A percentile compares a stretch with the other conserved stretches of the same genome.
Evolutionary conservation across 1,140 invertebrate genomes (phyloP).

Genomic region (Calephelis virginiensis): DNA sequence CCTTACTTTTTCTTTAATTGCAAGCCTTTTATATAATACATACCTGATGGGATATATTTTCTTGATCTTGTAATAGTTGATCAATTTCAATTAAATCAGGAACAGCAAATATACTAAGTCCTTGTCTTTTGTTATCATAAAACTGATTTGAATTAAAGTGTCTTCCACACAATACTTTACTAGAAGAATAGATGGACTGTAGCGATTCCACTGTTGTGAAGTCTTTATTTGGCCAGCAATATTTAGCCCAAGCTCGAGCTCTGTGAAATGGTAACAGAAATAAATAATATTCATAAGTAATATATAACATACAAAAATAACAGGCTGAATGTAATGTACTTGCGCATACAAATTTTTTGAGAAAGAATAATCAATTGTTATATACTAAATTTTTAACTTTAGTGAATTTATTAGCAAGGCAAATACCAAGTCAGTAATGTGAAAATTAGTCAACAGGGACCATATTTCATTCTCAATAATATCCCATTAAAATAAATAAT

Average conservation of each 20-base stretch:
- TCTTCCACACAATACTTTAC: constrained; percentile 16
- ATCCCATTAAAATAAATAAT: not conserved
- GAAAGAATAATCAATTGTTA: too few species aligned
- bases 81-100: too few species aligned
- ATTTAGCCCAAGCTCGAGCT: constrained; percentile 13
- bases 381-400: too few species aligned
- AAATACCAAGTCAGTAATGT: too few species aligned
- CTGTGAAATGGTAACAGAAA: not conserved
- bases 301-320: not conserved
- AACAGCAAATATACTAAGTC: not conserved
- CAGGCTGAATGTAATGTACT: not conserved
- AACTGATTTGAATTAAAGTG: constrained; percentile 13
- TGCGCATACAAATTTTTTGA: too few species aligned
- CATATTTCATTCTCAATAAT: too few species aligned
- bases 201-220: not conserved
- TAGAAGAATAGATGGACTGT: not conserved
- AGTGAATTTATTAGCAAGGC: too few species aligned
- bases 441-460: too few species aligned
- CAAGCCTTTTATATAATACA: too few species aligned
- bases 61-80: too few species aligned
- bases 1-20: too few species aligned
- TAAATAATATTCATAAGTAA: not conserved
- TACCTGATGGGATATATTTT: too few species aligned
- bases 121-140: constrained; percentile 2
- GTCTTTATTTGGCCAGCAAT: constrained; percentile 7